These are phyloP conservation scores for Pelagia noctiluca DNA, from an alignment of 30 jellyfish, hydroid and myxozoan species.

Conservation along the genomic window DNA sequence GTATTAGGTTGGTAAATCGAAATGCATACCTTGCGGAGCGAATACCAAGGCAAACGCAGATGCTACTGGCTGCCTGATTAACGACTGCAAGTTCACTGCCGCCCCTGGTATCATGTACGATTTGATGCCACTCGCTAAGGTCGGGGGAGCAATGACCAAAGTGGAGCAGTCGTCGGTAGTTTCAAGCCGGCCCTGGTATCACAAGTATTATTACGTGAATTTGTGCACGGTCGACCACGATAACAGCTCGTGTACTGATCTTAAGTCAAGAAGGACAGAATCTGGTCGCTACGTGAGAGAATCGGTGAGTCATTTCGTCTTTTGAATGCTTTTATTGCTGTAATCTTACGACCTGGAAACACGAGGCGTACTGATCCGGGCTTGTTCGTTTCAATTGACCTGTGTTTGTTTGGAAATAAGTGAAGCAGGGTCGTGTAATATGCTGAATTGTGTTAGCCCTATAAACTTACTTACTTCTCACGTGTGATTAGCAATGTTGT, in stretches of 20 bases:
- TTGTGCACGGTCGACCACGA: conserved; percentile 87
- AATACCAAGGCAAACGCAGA: conserved; percentile 79
- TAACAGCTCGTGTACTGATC: conserved; percentile 79
- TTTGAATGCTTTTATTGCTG: background rate
- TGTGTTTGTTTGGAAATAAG: too few relatives aligned
- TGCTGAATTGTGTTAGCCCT: too few relatives aligned
- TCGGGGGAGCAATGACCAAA: conserved; percentile 87
- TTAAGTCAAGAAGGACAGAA: conserved; percentile 28
- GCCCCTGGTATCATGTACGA: conserved; percentile 77
- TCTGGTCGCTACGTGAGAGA: conserved; percentile 48
- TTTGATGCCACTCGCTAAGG: conserved; percentile 83
- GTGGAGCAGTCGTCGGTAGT: conserved; percentile 48
- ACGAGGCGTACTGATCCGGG: too few relatives aligned
- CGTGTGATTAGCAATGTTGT: too few relatives aligned
- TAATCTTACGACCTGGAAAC: too few relatives aligned
- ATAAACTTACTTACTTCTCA: too few relatives aligned
- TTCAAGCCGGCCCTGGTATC: conserved; percentile 59
- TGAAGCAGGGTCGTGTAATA: too few relatives aligned
- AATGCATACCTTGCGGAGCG: conserved; percentile 83
- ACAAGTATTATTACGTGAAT: conserved; percentile 66
- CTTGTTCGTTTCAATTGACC: too few relatives aligned
- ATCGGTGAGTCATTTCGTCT: conserved; percentile 26
- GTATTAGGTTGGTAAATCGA: conserved; percentile 62
- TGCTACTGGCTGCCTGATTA: conserved; percentile 73
- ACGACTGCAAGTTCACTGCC: conserved; percentile 69